Evolutionary conservation across 2,888 invertebrate genomes (phyloP).

Genomic region (Troglohyphantes excavatus): DNA sequence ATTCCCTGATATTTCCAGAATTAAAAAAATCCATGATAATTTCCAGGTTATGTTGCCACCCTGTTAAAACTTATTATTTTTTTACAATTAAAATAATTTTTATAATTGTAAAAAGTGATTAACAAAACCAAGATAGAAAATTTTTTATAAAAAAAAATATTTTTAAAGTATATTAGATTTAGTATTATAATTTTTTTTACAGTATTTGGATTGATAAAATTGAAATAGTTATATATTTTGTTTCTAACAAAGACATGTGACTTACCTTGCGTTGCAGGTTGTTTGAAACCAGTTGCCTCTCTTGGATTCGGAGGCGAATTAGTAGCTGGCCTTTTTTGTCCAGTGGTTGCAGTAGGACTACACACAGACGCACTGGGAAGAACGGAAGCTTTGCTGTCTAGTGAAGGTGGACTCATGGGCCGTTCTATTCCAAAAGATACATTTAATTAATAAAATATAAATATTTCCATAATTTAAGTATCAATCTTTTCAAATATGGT

Average conservation of each 20-base stretch:
- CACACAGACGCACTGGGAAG: conserved; percentile 69
- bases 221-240: too few species aligned
- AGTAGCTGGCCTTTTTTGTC: conserved; percentile 79
- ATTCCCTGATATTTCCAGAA: too few species aligned
- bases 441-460: background rate
- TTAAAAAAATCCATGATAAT: too few species aligned
- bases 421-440: conserved; percentile 77
- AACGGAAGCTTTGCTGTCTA: conserved; percentile 75
- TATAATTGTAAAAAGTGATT: too few species aligned
- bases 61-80: too few species aligned
- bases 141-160: background rate
- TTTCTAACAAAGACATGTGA: too few species aligned
- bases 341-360: conserved; percentile 76
- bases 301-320: conserved; percentile 79
- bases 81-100: too few species aligned
- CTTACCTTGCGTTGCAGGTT: conserved; percentile 73
- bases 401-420: conserved; percentile 80
- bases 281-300: conserved; percentile 79
- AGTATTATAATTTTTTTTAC: background rate
- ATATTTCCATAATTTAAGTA: too few species aligned
- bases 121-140: too few species aligned
- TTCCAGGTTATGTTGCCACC: too few species aligned
- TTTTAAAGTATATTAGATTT: background rate
- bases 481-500: background rate
- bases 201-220: too few species aligned